A percentile compares a stretch with the other conserved stretches of the same genome.
Conservation (phyloP, 2,888 invertebrate species). For the Dascillus cervinus region DNA sequence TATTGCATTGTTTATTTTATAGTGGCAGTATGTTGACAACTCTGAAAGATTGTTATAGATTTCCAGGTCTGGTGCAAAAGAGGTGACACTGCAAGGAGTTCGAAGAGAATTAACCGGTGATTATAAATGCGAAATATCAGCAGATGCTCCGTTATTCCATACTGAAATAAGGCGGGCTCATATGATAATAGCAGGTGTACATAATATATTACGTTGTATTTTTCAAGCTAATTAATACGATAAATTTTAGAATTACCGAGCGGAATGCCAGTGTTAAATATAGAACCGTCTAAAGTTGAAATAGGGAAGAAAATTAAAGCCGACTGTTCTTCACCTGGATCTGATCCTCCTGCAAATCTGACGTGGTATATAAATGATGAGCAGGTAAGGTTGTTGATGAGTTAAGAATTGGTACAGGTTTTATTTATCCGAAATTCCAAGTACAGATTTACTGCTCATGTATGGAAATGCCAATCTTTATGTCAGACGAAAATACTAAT, state of each 20-base stretch:
- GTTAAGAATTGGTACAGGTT: no score
- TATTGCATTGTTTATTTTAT: no score
- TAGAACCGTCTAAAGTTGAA: slow-evolving; percentile 41
- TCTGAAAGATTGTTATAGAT: slow-evolving; percentile 38
- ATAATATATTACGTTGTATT: slow-evolving; percentile 4
- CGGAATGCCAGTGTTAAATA: slow-evolving; percentile 35
- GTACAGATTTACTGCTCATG: no score
- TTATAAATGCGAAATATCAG: slow-evolving; percentile 44
- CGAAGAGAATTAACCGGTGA: slow-evolving; percentile 37
- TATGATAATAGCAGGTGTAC: slow-evolving; percentile 40
- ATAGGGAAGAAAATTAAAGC: slow-evolving; percentile 41
- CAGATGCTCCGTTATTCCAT: slow-evolving; percentile 42
- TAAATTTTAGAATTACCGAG: slow-evolving; percentile 38
- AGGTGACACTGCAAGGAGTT: slow-evolving; percentile 38
- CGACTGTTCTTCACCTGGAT: slow-evolving; percentile 39
- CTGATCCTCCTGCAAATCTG: slow-evolving; percentile 41
- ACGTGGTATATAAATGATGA: slow-evolving; percentile 44
- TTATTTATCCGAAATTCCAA: no score
- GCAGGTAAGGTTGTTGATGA: no score
- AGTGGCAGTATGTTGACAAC: no score
- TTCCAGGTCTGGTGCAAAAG: slow-evolving; percentile 37
- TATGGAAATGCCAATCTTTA: no score
- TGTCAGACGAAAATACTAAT: no score
- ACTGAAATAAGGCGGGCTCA: slow-evolving; percentile 38
- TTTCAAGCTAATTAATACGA: background rate